Conservation (phyloP, 1,140 invertebrate species). For the Drosophila varians region DNA sequence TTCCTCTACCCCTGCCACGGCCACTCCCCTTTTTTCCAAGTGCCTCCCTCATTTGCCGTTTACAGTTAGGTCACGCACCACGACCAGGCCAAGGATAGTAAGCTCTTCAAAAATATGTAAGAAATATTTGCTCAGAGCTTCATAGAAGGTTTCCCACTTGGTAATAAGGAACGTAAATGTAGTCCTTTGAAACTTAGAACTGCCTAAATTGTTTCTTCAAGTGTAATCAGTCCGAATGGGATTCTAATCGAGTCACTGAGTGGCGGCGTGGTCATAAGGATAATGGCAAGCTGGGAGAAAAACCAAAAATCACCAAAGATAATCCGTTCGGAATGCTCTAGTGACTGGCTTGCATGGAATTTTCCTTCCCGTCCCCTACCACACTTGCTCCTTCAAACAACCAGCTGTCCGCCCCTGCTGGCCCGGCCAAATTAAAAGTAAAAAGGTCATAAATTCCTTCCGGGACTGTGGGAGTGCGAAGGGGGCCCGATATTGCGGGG, state of each 20-base stretch:
- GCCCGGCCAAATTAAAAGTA: conserved; percentile 55
- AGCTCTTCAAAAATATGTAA: no score
- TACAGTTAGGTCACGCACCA: conserved; percentile 50
- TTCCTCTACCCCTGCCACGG: neutral
- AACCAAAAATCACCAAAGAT: conserved; percentile 47
- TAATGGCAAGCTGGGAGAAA: conserved; percentile 8
- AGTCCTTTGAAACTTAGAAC: no score
- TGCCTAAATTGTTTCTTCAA: neutral
- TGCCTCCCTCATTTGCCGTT: conserved; percentile 7
- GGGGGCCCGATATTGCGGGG: neutral
- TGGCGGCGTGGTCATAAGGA: conserved; percentile 18
- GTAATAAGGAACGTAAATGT: no score
- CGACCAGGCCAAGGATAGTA: neutral
- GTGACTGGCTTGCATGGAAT: conserved; percentile 18
- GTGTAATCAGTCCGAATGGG: neutral
- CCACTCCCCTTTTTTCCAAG: neutral
- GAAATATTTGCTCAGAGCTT: no score
- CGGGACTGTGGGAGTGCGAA: conserved; percentile 15
- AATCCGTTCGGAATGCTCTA: conserved; percentile 40
- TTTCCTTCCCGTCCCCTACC: neutral
- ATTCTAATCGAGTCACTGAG: neutral
- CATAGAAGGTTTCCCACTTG: no score
- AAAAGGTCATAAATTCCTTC: conserved; percentile 62
- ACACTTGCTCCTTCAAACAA: neutral
- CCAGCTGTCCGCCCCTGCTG: neutral